Evolutionary conservation across 2,888 invertebrate species (phyloP).

Genomic region (Malthinus flaveolus): DNA sequence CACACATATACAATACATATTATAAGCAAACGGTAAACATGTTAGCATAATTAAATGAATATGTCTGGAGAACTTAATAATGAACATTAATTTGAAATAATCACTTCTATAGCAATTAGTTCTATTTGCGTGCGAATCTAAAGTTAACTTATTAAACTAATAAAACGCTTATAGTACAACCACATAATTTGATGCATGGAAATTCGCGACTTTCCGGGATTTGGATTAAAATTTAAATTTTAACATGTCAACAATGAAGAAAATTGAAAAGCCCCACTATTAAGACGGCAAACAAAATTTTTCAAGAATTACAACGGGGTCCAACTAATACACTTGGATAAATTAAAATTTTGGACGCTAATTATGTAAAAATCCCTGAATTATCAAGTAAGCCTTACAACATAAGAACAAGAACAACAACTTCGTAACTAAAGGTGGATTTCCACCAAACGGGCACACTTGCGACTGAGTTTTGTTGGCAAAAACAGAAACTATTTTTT

Average conservation of each 20-base stretch:
- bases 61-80: conserved; percentile 25
- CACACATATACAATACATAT: conserved; percentile 6
- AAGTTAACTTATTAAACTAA: conserved; percentile 9
- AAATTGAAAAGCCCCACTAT: too few species aligned
- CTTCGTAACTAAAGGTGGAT: too few species aligned
- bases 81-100: conserved; percentile 29
- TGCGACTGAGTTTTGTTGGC: too few species aligned
- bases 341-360: too few species aligned
- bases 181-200: conserved; percentile 10
- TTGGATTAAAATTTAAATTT: conserved; percentile 24
- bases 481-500: too few species aligned
- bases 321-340: too few species aligned
- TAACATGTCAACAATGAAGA: conserved; percentile 11
- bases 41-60: conserved; percentile 26
- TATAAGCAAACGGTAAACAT: conserved; percentile 1
- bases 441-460: too few species aligned
- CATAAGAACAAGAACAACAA: too few species aligned
- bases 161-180: conserved; percentile 7
- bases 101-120: conserved; percentile 15
- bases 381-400: too few species aligned
- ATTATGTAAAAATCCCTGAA: too few species aligned
- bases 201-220: conserved; percentile 17
- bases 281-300: too few species aligned
- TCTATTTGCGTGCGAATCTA: conserved; percentile 14
- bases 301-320: too few species aligned